A percentile compares a stretch with the other conserved stretches of the same genome.
phyloP scores from a whole-genome alignment of 2,888 invertebrate species.

The Chloroclysta siterata region DNA sequence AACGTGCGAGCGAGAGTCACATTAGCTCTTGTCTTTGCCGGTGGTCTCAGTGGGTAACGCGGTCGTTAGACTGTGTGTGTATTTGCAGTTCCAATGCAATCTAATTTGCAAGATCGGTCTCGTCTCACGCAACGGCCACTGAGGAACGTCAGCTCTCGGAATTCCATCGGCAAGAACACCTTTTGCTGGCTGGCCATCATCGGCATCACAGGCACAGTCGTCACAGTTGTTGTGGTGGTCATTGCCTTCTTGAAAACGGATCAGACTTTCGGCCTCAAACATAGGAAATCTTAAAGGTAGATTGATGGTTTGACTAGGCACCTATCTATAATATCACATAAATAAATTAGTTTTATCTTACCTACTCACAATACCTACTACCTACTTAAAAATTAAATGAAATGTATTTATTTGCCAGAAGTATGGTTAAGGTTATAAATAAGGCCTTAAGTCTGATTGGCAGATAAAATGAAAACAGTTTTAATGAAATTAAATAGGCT shows the following conservation, averaged over 20 bases:
- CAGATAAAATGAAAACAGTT: no score
- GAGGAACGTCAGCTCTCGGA: constrained; percentile 16
- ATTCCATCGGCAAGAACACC: constrained; percentile 7
- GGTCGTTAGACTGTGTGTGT: constrained; percentile 14
- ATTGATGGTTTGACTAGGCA: no score
- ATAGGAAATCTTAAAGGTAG: background rate
- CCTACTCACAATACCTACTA: no score
- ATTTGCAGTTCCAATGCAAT: constrained; percentile 16
- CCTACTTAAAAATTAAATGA: no score
- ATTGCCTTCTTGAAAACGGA: constrained; percentile 15
- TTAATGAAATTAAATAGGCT: background rate
- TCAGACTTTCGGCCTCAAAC: background rate
- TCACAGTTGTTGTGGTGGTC: constrained; percentile 10
- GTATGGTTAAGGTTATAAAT: no score
- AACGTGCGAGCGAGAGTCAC: no score
- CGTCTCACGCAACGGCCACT: constrained; percentile 5
- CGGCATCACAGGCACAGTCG: constrained; percentile 4
- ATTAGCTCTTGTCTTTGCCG: no score
- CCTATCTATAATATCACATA: background rate
- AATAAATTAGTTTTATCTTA: no score
- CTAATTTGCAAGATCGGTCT: background rate
- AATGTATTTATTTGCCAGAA: no score
- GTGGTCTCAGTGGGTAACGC: constrained; percentile 2
- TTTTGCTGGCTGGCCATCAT: constrained; percentile 18
- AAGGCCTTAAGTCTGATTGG: no score